Conservation (phyloP, 2,797 vertebrate species). For the Labeo calbasu region DNA sequence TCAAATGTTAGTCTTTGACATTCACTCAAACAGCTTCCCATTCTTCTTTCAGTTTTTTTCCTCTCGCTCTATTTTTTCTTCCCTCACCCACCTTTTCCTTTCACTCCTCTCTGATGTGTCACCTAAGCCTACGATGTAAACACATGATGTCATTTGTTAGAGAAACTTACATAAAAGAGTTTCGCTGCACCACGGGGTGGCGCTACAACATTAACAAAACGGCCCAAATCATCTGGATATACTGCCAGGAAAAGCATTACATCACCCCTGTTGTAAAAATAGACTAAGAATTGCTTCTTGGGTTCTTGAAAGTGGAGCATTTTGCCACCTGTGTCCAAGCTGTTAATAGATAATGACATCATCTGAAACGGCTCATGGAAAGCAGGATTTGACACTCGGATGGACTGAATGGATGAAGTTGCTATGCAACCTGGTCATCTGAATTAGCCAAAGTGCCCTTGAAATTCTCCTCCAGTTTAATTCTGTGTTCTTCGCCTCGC, state of each 20-base stretch:
- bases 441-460: conserved; percentile 49
- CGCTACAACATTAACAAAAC: conserved; percentile 45
- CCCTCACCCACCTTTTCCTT: conserved; percentile 14
- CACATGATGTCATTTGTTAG: conserved; percentile 58
- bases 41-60: neutral
- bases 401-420: conserved; percentile 49
- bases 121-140: conserved; percentile 48
- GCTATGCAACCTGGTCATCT: conserved; percentile 41
- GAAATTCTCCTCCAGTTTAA: conserved; percentile 34
- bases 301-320: conserved; percentile 62
- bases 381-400: conserved; percentile 63
- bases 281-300: conserved; percentile 56
- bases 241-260: conserved; percentile 50
- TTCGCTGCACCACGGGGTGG: conserved; percentile 45
- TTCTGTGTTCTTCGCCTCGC: conserved; percentile 26
- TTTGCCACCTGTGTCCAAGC: conserved; percentile 62
- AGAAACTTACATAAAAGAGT: conserved; percentile 40
- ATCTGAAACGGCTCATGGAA: conserved; percentile 57
- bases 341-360: conserved; percentile 65
- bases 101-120: conserved; percentile 31
- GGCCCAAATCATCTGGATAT: neutral
- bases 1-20: neutral
- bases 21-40: neutral
- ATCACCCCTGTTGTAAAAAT: conserved; percentile 55
- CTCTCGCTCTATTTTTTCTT: neutral